Percentiles rank a stretch among this genome's conserved stretches.
These are phyloP conservation scores for Mercenaria mercenaria DNA, from an alignment of 1,140 invertebrate genomes.

Conservation along the genomic window DNA sequence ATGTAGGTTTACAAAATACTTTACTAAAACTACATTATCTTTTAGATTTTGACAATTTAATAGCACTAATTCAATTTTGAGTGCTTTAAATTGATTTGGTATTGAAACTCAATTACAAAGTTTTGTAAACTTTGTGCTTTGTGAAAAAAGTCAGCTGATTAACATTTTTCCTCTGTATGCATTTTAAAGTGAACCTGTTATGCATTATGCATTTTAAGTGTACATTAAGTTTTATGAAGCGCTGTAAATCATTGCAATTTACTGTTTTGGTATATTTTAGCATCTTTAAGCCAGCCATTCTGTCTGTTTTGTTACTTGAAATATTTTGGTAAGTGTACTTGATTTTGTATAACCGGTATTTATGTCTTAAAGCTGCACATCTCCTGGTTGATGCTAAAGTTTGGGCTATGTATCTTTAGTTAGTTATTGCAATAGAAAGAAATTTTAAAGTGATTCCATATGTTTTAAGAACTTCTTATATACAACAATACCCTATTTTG, in stretches of 20 bases:
- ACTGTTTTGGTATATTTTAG: neutral
- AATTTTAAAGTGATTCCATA: no score
- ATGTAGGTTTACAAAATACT: neutral
- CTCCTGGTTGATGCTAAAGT: no score
- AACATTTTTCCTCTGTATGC: neutral
- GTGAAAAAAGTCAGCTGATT: neutral
- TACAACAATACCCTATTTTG: no score
- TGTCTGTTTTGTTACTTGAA: neutral
- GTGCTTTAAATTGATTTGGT: slow-evolving; percentile 10
- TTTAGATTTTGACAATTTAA: slow-evolving; percentile 28
- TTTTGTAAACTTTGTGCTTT: neutral
- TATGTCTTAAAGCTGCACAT: no score
- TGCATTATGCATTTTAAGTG: neutral
- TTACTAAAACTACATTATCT: slow-evolving; percentile 4
- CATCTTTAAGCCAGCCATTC: neutral
- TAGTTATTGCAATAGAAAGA: no score
- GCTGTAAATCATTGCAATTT: no score
- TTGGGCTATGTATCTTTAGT: no score
- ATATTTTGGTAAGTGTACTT: no score
- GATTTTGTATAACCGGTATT: no score
- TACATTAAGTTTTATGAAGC: neutral
- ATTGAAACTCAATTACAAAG: slow-evolving; percentile 9
- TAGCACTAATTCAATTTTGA: slow-evolving; percentile 2
- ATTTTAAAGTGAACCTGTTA: neutral
- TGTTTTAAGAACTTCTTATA: no score